Percentiles rank a stretch among this genome's conserved stretches.
phyloP scores from a whole-genome alignment of 1,140 invertebrate genomes.

The Cylas formicarius region DNA sequence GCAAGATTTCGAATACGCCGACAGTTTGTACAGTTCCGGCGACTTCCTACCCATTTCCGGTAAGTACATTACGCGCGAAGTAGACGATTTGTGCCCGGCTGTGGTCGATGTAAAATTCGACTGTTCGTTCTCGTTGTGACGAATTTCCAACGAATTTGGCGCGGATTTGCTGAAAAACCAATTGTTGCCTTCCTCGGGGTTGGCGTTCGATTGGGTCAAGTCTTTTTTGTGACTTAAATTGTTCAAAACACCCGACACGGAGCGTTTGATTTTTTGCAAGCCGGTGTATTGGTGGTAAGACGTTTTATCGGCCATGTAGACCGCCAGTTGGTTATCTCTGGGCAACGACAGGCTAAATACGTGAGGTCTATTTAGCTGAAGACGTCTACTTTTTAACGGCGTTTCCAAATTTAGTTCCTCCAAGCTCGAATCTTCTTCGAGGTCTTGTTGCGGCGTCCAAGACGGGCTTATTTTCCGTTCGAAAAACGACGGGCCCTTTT shows the following conservation, averaged over 20 bases:
- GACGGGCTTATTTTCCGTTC: conserved; percentile 9
- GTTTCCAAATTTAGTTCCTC: conserved; percentile 46
- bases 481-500: conserved; percentile 6
- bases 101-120: conserved; percentile 10
- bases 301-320: conserved; percentile 28
- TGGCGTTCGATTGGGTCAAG: conserved; percentile 36
- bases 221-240: conserved; percentile 28
- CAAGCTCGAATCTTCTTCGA: conserved; percentile 58
- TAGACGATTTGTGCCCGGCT: conserved; percentile 15
- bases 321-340: conserved; percentile 50
- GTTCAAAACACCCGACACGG: conserved; percentile 59
- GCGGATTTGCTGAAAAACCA: conserved; percentile 72
- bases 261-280: conserved; percentile 59
- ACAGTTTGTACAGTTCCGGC: conserved; percentile 10
- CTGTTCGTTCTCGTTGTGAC: conserved; percentile 47
- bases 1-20: conserved; percentile 41
- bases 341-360: conserved; percentile 68
- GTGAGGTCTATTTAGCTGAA: conserved; percentile 43
- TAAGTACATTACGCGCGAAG: conserved; percentile 71
- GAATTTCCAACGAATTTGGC: conserved; percentile 67
- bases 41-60: conserved; percentile 46
- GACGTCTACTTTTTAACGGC: conserved; percentile 7
- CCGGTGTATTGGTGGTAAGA: conserved; percentile 51
- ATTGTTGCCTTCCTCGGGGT: conserved; percentile 50
- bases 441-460: conserved; percentile 78